Evolutionary conservation across 2,888 invertebrate species (phyloP).

Genomic region (Aporophyla nigra): DNA sequence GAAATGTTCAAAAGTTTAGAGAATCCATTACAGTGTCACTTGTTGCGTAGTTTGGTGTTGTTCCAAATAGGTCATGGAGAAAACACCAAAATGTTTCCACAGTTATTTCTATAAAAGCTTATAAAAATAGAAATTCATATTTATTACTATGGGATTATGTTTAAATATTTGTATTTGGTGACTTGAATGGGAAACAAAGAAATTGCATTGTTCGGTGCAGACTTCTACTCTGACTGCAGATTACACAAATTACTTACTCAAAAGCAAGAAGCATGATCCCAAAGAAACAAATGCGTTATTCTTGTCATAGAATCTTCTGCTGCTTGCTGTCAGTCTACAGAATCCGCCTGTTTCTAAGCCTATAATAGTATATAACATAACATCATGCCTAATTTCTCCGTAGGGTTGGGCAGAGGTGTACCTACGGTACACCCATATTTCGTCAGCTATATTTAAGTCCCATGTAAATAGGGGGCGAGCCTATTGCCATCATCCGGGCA

Average conservation of each 20-base stretch:
- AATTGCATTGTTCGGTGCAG: not conserved
- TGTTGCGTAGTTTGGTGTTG: constrained; percentile 62
- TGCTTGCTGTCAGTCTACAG: not conserved
- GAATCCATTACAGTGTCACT: constrained; percentile 58
- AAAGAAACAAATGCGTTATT: not conserved
- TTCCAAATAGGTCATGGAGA: constrained; percentile 63
- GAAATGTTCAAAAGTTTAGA: constrained; percentile 41
- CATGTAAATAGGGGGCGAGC: no score
- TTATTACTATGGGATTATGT: constrained; percentile 14
- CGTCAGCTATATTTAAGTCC: no score
- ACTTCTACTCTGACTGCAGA: not conserved
- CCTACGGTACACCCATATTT: no score
- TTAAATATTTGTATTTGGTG: not conserved
- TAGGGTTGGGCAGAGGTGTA: no score
- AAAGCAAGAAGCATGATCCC: not conserved
- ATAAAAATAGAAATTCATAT: constrained; percentile 13
- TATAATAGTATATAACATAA: no score
- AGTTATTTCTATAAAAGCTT: constrained; percentile 39
- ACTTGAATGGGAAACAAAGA: constrained; percentile 7
- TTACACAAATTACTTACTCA: not conserved
- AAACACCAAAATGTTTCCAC: constrained; percentile 20
- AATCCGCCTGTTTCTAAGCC: no score
- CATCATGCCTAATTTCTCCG: no score
- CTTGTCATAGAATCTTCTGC: not conserved
- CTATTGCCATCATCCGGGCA: no score